phyloP scores from a whole-genome alignment of 2,113 vertebrate genomes.

The Tamias sibiricus region DNA sequence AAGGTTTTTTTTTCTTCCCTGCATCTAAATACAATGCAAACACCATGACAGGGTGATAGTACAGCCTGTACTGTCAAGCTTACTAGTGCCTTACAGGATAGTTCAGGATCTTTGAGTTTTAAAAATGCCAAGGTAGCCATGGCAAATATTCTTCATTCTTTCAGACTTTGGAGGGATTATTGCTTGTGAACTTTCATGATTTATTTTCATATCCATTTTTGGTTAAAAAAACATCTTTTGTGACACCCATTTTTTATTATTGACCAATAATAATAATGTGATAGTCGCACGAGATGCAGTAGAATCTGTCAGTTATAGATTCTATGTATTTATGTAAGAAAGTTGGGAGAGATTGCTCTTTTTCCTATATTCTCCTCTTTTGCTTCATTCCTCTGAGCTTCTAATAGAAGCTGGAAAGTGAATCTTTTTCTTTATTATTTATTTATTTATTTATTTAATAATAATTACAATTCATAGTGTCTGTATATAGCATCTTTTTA shows the following conservation, averaged over 20 bases:
- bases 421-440: no score
- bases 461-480: no score
- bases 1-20: background rate
- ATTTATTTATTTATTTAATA: no score
- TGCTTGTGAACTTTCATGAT: background rate
- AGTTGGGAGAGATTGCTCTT: background rate
- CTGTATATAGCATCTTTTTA: no score
- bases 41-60: no score
- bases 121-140: background rate
- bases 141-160: background rate
- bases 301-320: background rate
- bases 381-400: background rate
- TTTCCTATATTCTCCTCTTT: background rate
- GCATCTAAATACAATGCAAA: background rate
- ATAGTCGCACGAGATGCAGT: background rate
- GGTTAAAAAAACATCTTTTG: background rate
- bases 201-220: background rate
- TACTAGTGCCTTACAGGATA: background rate
- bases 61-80: background rate
- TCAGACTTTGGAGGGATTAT: background rate
- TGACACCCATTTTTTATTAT: background rate
- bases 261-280: background rate
- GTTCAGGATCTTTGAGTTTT: background rate
- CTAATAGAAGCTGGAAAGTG: background rate
- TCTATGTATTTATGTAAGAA: background rate